Evolutionary conservation across 2,113 vertebrate genomes (phyloP).

Genomic region (Camarhynchus parvulus): DNA sequence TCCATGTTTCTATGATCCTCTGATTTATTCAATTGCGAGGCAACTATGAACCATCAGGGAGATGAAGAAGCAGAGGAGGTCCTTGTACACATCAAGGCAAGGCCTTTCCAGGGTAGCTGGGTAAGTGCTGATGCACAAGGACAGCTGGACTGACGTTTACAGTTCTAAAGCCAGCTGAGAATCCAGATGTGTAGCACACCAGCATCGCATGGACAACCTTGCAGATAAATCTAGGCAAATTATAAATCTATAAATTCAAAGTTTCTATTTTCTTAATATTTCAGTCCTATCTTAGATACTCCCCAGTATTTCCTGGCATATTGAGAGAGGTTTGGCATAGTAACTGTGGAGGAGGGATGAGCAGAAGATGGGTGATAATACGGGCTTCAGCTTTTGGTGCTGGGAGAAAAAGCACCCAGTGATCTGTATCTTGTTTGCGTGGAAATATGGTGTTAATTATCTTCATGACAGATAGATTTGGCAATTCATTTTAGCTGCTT

Average conservation of each 20-base stretch:
- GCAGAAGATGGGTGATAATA: not conserved
- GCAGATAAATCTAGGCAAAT: conserved; percentile 7
- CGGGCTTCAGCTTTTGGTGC: conserved; percentile 49
- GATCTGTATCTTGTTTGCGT: conserved; percentile 51
- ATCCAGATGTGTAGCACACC: not conserved
- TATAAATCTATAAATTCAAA: no score
- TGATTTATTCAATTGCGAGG: not conserved
- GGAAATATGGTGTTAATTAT: conserved; percentile 54
- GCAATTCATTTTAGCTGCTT: conserved; percentile 45
- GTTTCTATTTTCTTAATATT: conserved; percentile 12
- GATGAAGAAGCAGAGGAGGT: not conserved
- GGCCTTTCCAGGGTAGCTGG: not conserved
- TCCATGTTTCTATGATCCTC: not conserved
- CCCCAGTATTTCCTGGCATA: conserved; percentile 62
- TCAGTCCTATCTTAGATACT: conserved; percentile 21
- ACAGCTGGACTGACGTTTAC: conserved; percentile 3
- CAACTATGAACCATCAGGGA: not conserved
- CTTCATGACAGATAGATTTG: conserved; percentile 52
- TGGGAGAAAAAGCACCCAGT: conserved; percentile 5
- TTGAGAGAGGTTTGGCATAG: conserved; percentile 50
- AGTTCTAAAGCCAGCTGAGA: not conserved
- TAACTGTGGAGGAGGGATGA: conserved; percentile 22
- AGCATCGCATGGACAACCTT: not conserved
- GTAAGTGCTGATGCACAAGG: not conserved
- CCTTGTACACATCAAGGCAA: not conserved